Base-by-base conservation (phyloP, 2,888 invertebrate species). In the Papilio gigon region DNA sequence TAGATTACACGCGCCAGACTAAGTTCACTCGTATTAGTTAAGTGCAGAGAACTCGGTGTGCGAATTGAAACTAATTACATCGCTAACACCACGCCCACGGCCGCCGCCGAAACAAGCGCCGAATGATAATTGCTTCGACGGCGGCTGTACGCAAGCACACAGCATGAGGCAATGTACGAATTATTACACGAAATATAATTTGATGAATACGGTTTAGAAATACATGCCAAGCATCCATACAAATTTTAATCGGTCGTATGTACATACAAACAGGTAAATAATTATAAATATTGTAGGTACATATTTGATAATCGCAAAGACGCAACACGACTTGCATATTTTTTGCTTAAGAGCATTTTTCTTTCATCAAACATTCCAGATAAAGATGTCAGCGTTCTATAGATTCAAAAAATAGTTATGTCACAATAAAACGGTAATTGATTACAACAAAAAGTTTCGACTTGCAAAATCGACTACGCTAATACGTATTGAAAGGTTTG, bases 401-500 rank as follows among this genome's bases (percentile, higher is more conserved):
- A 68, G 17, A 47, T 40, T 47, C 22, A 44, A 59, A 64, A 68
- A 68, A 64, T 47, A 6, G 14, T 20, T 47, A 67, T 56, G 70
- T 70, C 68, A 68, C 70, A 78, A 76, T 76, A 78, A 78, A 78
- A 76, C 79, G 74, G 77, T 82, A 82, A 84, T 84, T 84, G 84
- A 84, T 79, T 71, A 71, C 65, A 64, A 77, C 75, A 81, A 81
- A 83, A 85, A 82, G 79, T 81, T 77, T 78, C 76, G 80, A 85
- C 83, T 84, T 82, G 83, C 84, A 81, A 85, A 84, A 84, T 81
- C 72, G 78, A 74, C 75, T 70, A 60, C 65, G 77, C 81, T 80
- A 81, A 85, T 83, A 82, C 80, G 78, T 76, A 83, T 85, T 84
- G 84, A 87, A 85, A 86, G 83, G 80, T 81, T 84, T 85, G 84